Base-by-base conservation (phyloP, 37 sponge, comb jelly and placozoan genomes). In the Theonella swinhoei region DNA sequence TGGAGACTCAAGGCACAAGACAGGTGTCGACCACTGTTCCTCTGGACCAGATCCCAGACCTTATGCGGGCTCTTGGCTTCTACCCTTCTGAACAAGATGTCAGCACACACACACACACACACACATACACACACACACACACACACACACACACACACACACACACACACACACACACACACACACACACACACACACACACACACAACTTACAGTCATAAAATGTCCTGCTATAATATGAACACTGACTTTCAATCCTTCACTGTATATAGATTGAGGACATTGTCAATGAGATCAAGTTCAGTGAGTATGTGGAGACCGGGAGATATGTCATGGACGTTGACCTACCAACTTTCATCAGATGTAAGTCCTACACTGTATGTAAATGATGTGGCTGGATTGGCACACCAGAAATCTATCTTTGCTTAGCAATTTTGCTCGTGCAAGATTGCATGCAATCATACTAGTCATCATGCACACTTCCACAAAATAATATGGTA, bases 21-120 rank as follows among this genome's bases (percentile, higher is more conserved):
- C 32, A 90, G 58, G 91, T 94, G 17, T 89, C 93, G 5, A 69
- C 76, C n/a, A 80, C 67, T 40, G 81, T 98, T 0, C 87, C 91
- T n/a, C 34, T 92, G 39, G 90, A 88, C 2, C 89, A 98, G 79
- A 86, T 98, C 19, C 99, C 99, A 39, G 75, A 83, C 68, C 82
- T 98, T 32, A 94, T 98, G 95, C 74, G 99, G 64, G 99, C 99
- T 17, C 83, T 98, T 26, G 99, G 99, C 42, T 98, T 88, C 78
- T 98, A 94, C 59, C 99, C 99, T 2, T 86, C 99, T 34, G 99
- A 98, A 79, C 91, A 97, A 80, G 95, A 97, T 86, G 95, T 94
- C 40, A 32, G 24, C 43, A 17, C 75, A 38, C 31, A 43, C 60
- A 17, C 54, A 47, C 54, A 17, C 11, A 47, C 11, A 17, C 54